phyloP scores from a whole-genome alignment of 1,140 invertebrate species.

The Bombyx mori region ASM3026992v2 NC_085111.1:7762001-7762500 shows the following conservation, averaged over 20 bases:
- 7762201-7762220: slow-evolving; percentile 30
- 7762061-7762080: slow-evolving; percentile 45
- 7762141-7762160: slow-evolving; percentile 49
- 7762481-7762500: slow-evolving; percentile 61
- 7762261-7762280: slow-evolving; percentile 59
- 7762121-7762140: slow-evolving; percentile 40
- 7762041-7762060: slow-evolving; percentile 22
- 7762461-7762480: slow-evolving; percentile 45
- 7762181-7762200: slow-evolving; percentile 35
- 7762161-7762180: slow-evolving; percentile 41
- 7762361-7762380: slow-evolving; percentile 63
- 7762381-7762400: slow-evolving; percentile 28
- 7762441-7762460: slow-evolving; percentile 31
- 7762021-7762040: too few relatives aligned
- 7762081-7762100: slow-evolving; percentile 12
- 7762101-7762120: slow-evolving; percentile 24
- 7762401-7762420: slow-evolving; percentile 11
- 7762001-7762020: too few relatives aligned
- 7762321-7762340: slow-evolving; percentile 44
- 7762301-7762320: slow-evolving; percentile 61
- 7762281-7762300: slow-evolving; percentile 54
- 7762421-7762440: slow-evolving; percentile 48
- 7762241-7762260: slow-evolving; percentile 43
- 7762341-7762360: slow-evolving; percentile 43
- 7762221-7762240: slow-evolving; percentile 48